A percentile compares a stretch with the other conserved stretches of the same genome.
phyloP scores from a whole-genome alignment of 2,797 vertebrate genomes.

The Echeneis naucrates region DNA sequence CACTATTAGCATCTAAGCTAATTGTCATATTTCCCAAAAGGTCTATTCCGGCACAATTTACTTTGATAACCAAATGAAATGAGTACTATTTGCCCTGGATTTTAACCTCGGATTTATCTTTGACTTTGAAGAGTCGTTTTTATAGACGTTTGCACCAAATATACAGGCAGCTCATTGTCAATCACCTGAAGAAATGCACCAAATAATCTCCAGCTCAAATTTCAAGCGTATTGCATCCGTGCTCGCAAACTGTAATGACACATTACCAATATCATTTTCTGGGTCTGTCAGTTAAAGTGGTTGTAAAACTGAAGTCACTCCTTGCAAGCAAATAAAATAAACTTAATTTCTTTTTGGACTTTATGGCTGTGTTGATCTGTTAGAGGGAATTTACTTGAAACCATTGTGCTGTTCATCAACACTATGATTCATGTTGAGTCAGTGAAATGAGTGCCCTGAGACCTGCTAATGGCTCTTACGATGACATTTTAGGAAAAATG shows the following conservation, averaged over 20 bases:
- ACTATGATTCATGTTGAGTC: constrained; percentile 71
- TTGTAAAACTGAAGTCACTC: background rate
- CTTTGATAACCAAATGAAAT: too few relatives aligned
- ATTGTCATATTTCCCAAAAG: too few relatives aligned
- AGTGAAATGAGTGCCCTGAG: constrained; percentile 39
- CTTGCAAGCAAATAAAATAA: too few relatives aligned
- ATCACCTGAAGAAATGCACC: background rate
- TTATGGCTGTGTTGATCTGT: constrained; percentile 34
- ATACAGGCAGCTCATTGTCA: background rate
- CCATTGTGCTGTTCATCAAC: constrained; percentile 64
- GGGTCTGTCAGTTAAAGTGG: background rate
- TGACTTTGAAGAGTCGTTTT: background rate
- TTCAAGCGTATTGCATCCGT: background rate
- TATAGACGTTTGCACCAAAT: background rate
- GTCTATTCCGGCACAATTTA: too few relatives aligned
- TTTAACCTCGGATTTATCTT: background rate
- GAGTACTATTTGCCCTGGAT: background rate
- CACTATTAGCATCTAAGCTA: too few relatives aligned
- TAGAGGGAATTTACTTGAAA: constrained; percentile 38
- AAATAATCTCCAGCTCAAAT: constrained; percentile 6
- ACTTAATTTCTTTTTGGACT: background rate
- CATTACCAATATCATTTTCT: background rate
- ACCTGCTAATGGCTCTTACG: constrained; percentile 59
- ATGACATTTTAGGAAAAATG: constrained; percentile 57
- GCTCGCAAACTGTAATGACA: background rate